A percentile compares a stretch with the other conserved stretches of the same genome.
Evolutionary conservation across 1,140 invertebrate genomes (phyloP).

Genomic region (Rhyacophila brunnea): DNA sequence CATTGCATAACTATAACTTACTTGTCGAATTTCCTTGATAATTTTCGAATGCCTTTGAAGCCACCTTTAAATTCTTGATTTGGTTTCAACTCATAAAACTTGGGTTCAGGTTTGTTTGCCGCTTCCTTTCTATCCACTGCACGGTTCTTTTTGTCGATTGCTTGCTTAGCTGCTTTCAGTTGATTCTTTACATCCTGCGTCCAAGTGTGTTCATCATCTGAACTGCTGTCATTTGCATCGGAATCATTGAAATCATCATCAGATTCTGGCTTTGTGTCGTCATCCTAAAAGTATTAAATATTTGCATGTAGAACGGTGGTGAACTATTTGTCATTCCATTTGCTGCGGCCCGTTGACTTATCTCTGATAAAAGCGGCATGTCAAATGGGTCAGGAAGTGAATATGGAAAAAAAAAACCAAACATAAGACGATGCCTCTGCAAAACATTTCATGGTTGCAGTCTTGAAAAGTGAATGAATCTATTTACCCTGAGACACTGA

Average conservation of each 20-base stretch:
- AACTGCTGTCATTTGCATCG: constrained; percentile 53
- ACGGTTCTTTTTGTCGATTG: constrained; percentile 45
- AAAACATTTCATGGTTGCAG: too few relatives aligned
- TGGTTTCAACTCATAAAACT: constrained; percentile 66
- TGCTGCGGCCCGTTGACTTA: too few relatives aligned
- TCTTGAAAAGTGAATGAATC: too few relatives aligned
- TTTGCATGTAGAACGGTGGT: too few relatives aligned
- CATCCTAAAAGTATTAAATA: constrained; percentile 38
- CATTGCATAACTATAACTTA: too few relatives aligned
- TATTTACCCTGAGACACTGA: too few relatives aligned
- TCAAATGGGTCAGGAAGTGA: too few relatives aligned
- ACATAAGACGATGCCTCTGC: too few relatives aligned
- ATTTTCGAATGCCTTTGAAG: constrained; percentile 47
- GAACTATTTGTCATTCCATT: too few relatives aligned
- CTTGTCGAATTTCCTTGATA: constrained; percentile 50
- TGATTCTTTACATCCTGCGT: constrained; percentile 78
- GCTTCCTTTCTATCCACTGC: constrained; percentile 41
- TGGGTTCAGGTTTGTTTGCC: constrained; percentile 47
- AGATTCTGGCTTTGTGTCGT: constrained; percentile 46
- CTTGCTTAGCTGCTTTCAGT: constrained; percentile 52
- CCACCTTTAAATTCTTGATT: constrained; percentile 59
- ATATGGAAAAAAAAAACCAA: too few relatives aligned
- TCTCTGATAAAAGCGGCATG: too few relatives aligned
- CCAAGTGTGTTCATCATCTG: constrained; percentile 78
- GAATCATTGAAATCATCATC: constrained; percentile 43